Base-by-base conservation (phyloP, 1,140 invertebrate species). In the Cylas formicarius region DNA sequence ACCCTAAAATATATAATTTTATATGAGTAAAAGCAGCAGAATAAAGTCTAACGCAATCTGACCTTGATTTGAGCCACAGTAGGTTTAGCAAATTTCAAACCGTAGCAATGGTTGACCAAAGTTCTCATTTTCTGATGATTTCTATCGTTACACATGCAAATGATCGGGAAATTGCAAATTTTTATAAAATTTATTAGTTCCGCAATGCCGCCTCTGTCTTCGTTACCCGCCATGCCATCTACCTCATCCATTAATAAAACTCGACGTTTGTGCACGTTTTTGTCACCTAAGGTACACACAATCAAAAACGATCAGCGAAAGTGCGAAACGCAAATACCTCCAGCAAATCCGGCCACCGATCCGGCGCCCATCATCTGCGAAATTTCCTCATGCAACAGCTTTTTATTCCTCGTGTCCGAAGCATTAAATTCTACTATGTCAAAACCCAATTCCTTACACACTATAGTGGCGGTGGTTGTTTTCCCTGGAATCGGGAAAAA, bases 201-300 rank as follows among this genome's bases (percentile, higher is more conserved):
- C 67, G 90, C 85, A 28, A 98, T 76, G 33, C 96, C 97, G 31
- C 96, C 96, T 53, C 97, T 77, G 69, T 99, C 97, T 67, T 99
- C 92, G 67, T 99, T 99, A 9, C 97, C 97, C 8, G 93, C 90
- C 95, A 99, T 99, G 9, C 97, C 97, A 66, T 99, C 97, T 0
- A 99, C 96, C 79, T 99, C 97, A 61, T 99, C 97, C 97, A 99
- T 99, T 9, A 99, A 74, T 1, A 99, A 64, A 17, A 95, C 89
- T 62, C 96, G 90, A 52, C 91, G 86, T 26, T 71, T 75, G 26
- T 50, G 45, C 14, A 50, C 41, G 0, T 39, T 45, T 17, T 49
- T 37, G 16, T 55, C 16, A 33, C 52, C 55, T 57, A 32, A 16
- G 48, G 43, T 35, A 44, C 13, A n/a, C n/a, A n/a, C n/a, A n/a